phyloP scores from a whole-genome alignment of 1,140 invertebrate genomes.

The Uloborus diversus region DNA sequence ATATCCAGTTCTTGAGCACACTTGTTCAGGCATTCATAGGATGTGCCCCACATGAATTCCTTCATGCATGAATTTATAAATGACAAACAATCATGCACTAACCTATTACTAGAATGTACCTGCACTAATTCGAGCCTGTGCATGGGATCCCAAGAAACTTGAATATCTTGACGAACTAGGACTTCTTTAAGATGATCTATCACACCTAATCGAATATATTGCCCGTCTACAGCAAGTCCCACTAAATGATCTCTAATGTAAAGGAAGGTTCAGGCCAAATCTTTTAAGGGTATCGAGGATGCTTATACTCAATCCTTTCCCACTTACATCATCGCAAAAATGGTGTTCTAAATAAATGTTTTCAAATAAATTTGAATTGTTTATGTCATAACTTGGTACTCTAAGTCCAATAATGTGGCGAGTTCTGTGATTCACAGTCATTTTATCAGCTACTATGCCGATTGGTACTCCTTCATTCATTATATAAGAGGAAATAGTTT shows the following conservation, averaged over 20 bases:
- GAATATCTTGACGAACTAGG: background rate
- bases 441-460: background rate
- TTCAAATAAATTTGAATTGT: background rate
- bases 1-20: background rate
- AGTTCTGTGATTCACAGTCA: constrained; percentile 3
- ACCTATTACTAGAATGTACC: background rate
- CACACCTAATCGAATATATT: constrained; percentile 1
- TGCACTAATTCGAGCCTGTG: background rate
- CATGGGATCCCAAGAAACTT: constrained; percentile 16
- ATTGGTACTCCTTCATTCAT: background rate
- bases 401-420: background rate
- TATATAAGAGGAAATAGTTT: constrained; percentile 5
- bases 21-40: background rate
- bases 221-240: constrained; percentile 3
- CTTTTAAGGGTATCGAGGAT: background rate
- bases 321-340: background rate
- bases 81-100: background rate
- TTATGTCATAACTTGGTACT: background rate
- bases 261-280: background rate
- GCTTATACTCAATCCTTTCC: background rate
- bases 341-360: background rate
- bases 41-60: background rate
- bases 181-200: background rate
- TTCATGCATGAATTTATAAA: background rate
- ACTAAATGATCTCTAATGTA: background rate